A percentile compares a stretch with the other conserved stretches of the same genome.
These are phyloP conservation scores for Dioctria linearis DNA, from an alignment of 2,888 invertebrate genomes.

Conservation along the genomic window DNA sequence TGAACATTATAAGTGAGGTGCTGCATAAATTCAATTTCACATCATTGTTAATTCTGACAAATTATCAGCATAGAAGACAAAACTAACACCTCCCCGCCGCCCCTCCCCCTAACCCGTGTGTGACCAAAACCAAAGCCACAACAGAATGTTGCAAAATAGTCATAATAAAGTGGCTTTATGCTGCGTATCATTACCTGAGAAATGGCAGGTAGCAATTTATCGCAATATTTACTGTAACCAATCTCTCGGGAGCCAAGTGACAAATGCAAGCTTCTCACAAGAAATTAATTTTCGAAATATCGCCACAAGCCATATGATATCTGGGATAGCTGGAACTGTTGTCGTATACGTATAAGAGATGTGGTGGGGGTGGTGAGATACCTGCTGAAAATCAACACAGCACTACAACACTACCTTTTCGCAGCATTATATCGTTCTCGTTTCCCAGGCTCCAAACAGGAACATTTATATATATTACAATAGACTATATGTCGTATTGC, in stretches of 20 bases:
- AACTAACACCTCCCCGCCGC: too few relatives aligned
- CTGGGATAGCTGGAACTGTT: constrained; percentile 6
- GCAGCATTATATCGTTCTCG: not conserved
- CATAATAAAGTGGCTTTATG: constrained; percentile 11
- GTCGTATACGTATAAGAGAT: not conserved
- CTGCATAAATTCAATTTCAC: too few relatives aligned
- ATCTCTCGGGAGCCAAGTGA: constrained; percentile 26
- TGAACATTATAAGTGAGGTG: too few relatives aligned
- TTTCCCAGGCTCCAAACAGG: not conserved
- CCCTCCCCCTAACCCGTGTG: too few relatives aligned
- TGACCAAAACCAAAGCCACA: too few relatives aligned
- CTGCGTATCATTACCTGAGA: not conserved
- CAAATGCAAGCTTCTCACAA: constrained; percentile 44
- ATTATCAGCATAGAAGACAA: too few relatives aligned
- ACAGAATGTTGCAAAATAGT: too few relatives aligned
- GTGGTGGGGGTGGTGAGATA: too few relatives aligned
- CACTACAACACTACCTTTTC: not conserved
- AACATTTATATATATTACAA: not conserved
- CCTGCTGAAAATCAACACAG: not conserved
- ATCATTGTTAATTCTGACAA: too few relatives aligned
- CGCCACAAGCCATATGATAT: constrained; percentile 40
- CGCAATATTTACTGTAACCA: constrained; percentile 23
- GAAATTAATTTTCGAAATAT: constrained; percentile 41
- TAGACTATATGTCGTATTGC: not conserved
- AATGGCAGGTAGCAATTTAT: constrained; percentile 23